Conservation (phyloP, 2,797 vertebrate genomes). For the Malurus leucopterus region DNA sequence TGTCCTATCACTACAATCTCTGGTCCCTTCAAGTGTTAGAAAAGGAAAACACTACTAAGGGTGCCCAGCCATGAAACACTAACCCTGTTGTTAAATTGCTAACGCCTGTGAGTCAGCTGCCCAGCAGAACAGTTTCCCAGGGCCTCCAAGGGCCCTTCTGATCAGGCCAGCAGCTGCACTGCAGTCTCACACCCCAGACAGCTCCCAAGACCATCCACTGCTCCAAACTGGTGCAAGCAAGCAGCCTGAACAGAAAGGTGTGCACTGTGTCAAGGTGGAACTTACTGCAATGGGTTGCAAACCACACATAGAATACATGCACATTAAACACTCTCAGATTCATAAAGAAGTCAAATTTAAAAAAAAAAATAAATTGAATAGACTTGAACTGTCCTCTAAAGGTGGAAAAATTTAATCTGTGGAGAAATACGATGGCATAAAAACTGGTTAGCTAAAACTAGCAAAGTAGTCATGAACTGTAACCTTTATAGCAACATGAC, state of each 20-base stretch:
- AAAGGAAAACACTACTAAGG: background rate
- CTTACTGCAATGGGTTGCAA: background rate
- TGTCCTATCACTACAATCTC: background rate
- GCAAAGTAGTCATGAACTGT: background rate
- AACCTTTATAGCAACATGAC: slow-evolving; percentile 20
- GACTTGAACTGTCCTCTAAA: background rate
- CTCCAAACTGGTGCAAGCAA: background rate
- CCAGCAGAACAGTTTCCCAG: accelerated
- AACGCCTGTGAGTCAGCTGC: accelerated
- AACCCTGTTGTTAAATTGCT: accelerated
- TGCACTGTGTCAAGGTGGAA: background rate
- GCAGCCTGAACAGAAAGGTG: background rate
- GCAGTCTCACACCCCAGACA: accelerated
- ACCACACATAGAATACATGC: accelerated
- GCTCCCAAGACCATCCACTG: accelerated
- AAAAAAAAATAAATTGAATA: background rate
- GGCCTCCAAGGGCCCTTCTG: background rate
- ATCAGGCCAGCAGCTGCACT: background rate
- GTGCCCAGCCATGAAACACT: background rate
- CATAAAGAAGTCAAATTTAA: background rate
- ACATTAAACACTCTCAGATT: background rate
- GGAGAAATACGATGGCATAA: background rate
- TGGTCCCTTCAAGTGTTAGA: background rate
- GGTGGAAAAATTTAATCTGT: background rate
- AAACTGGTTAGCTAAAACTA: background rate